Evolutionary conservation across 2,797 vertebrate species (phyloP).

Genomic region (Parambassis ranga): DNA sequence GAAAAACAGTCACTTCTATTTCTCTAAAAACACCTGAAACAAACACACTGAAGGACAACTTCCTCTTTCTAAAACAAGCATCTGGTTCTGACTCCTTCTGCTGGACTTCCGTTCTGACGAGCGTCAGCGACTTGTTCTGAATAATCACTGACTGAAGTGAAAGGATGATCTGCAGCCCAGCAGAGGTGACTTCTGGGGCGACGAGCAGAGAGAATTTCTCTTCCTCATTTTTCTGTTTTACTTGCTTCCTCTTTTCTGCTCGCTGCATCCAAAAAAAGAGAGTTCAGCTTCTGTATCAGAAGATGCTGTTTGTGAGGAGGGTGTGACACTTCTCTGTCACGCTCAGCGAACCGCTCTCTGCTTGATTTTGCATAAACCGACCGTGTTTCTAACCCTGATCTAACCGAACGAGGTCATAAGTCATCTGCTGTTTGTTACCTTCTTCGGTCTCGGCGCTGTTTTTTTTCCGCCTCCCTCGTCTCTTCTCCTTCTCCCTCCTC

Average conservation of each 20-base stretch:
- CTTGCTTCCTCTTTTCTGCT: slow-evolving; percentile 44
- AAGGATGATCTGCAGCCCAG: background rate
- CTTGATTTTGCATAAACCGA: background rate
- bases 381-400: background rate
- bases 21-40: no score
- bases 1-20: no score
- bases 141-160: background rate
- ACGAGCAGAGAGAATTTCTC: slow-evolving; percentile 1
- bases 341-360: no score
- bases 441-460: background rate
- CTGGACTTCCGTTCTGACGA: no score
- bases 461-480: slow-evolving; percentile 47
- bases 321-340: background rate
- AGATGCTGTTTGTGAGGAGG: no score
- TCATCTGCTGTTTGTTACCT: slow-evolving; percentile 22
- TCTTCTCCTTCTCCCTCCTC: slow-evolving; percentile 76
- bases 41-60: no score
- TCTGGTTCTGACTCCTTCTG: no score
- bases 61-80: no score
- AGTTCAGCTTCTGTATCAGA: no score
- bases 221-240: slow-evolving; percentile 50
- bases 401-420: background rate
- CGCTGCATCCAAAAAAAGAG: background rate
- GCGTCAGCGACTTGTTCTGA: no score
- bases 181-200: background rate